Base-by-base conservation (phyloP, 2,113 vertebrate species). In the Microtus oregoni region DNA sequence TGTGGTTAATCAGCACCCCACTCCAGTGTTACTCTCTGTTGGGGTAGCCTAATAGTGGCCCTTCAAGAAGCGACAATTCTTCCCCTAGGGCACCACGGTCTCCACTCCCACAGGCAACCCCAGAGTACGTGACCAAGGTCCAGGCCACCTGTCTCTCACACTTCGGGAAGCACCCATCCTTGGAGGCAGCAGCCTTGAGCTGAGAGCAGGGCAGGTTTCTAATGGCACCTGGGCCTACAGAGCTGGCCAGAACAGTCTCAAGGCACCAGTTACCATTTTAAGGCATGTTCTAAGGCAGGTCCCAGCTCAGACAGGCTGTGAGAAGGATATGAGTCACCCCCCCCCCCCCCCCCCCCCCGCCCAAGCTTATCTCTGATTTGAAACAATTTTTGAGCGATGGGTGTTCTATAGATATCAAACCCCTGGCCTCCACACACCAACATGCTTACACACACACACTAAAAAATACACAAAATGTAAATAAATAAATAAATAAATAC, bases 301-400 rank as follows among this genome's bases (percentile, higher is more conserved):
- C 4, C 30, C 65, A 67, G 38, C 41, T 85, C 58, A 30, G 82
- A 35, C 44, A 86, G 44, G 11, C 50, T 22, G 7, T 47, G 41
- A 44, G 15, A 72, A 88, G 32, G 58, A 17, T 24, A 1, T 7
- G 50, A 72, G 41, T n/a, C n/a, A n/a, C 7, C 52, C 52, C 2
- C 50, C 50, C 50, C 73, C 6, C 38, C n/a, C n/a, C 7, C 52
- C 52, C 2, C 50, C 50, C 50, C 73, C 6, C 38, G 14, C 44
- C 30, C 61, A n/a, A 12, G 68, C 13, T 38, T 58, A 14, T 14
- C 55, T 79, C n/a, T 72, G 78, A 67, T 91, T 91, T 32, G 58
- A 95, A 79, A 58, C 87, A 82, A 50, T 86, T 50, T 83, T 94
- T 89, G 61, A 94, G 44, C 58, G 55, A 67, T 47, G 86, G 58